Evolutionary conservation across 2,888 invertebrate species (phyloP).

Genomic region (Leistus spinibarbis): DNA sequence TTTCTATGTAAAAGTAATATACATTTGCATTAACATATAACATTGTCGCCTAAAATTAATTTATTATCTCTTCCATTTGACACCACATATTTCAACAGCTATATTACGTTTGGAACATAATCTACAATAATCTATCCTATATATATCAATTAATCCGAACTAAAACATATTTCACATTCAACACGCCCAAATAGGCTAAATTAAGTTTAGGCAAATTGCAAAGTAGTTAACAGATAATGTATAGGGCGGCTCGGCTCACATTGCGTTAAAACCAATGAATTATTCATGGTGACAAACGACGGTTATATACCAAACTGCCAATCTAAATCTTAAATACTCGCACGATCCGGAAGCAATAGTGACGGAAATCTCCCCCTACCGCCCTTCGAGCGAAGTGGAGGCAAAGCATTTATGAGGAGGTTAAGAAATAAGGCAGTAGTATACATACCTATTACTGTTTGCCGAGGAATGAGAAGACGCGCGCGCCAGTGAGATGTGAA

Average conservation of each 20-base stretch:
- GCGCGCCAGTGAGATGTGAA: too few species aligned
- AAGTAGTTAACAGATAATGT: background rate
- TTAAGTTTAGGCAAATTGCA: background rate
- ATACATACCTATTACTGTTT: background rate
- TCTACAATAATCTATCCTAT: too few species aligned
- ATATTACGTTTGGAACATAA: background rate
- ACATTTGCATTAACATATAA: too few species aligned
- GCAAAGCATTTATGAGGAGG: background rate
- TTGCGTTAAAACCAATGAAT: constrained; percentile 19
- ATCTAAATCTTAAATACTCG: constrained; percentile 36
- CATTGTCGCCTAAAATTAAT: too few species aligned
- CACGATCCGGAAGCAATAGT: constrained; percentile 16
- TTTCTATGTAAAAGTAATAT: too few species aligned
- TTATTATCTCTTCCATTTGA: too few species aligned
- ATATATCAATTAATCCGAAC: background rate
- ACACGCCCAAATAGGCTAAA: background rate
- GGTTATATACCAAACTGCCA: constrained; percentile 28
- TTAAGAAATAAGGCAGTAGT: background rate
- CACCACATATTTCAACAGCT: background rate
- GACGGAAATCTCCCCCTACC: background rate
- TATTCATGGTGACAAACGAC: constrained; percentile 20
- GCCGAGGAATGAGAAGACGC: constrained; percentile 8
- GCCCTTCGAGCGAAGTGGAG: background rate
- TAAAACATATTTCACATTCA: background rate
- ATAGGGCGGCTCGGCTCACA: background rate